Percentiles rank a stretch among this genome's conserved stretches.
Evolutionary conservation across 2,797 vertebrate genomes (phyloP).

Genomic region (Silurus aristotelis): DNA sequence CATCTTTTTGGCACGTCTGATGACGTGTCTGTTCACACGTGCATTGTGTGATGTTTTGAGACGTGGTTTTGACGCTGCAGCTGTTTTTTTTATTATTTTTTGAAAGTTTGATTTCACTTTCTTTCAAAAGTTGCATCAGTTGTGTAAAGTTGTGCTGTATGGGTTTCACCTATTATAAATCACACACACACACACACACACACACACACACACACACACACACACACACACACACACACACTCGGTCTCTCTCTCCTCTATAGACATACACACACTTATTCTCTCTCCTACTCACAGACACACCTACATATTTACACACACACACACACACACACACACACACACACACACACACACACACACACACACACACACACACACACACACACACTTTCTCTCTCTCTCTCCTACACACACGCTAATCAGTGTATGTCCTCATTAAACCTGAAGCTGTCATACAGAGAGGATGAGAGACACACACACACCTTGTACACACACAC

Average conservation of each 20-base stretch:
- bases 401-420: background rate
- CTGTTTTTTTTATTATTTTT: slow-evolving; percentile 1
- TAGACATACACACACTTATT: slow-evolving; percentile 2
- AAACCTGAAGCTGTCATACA: slow-evolving; percentile 41
- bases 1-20: no score
- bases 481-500: background rate
- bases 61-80: background rate
- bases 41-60: background rate
- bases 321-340: background rate
- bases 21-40: background rate
- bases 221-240: slow-evolving; percentile 1
- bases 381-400: no score
- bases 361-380: no score
- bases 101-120: slow-evolving; percentile 27
- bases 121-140: slow-evolving; percentile 47
- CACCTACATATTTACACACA: no score
- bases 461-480: slow-evolving; percentile 17
- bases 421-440: slow-evolving; percentile 41
- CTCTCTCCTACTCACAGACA: background rate
- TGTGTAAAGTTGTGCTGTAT: slow-evolving; percentile 15
- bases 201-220: slow-evolving; percentile 33
- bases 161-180: slow-evolving; percentile 30
- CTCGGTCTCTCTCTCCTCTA: no score
- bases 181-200: background rate
- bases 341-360: slow-evolving; percentile 11